These are phyloP conservation scores for Euura saliciscinereae DNA, from an alignment of 1,140 invertebrate species.

Conservation along the genomic window DNA sequence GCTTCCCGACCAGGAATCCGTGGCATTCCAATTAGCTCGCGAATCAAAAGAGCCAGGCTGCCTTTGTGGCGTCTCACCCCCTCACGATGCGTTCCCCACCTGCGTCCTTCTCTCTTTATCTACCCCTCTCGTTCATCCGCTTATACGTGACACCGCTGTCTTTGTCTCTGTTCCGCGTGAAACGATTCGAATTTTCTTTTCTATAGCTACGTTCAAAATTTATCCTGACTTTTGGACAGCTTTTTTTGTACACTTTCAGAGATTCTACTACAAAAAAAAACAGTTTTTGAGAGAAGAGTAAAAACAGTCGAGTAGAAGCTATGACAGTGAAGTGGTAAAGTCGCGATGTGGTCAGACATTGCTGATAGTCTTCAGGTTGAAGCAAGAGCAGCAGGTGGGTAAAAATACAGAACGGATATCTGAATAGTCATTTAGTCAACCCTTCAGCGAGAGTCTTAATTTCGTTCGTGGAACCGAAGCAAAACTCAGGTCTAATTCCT, in stretches of 20 bases:
- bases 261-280: background rate
- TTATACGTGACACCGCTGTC: background rate
- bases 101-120: constrained; percentile 20
- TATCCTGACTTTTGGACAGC: background rate
- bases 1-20: constrained; percentile 50
- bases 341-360: too few relatives aligned
- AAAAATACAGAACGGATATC: background rate
- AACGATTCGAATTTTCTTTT: too few relatives aligned
- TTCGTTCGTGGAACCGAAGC: background rate
- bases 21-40: constrained; percentile 61
- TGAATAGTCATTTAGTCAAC: background rate
- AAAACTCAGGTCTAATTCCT: constrained; percentile 1
- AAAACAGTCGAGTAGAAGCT: too few relatives aligned
- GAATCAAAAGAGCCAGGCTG: constrained; percentile 59
- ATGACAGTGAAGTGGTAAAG: too few relatives aligned
- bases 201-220: too few relatives aligned
- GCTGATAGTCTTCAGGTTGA: background rate
- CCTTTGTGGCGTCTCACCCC: constrained; percentile 57
- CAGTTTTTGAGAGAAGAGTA: background rate
- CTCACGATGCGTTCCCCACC: constrained; percentile 6
- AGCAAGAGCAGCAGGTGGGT: background rate
- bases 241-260: background rate
- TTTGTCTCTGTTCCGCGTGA: background rate
- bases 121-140: background rate
- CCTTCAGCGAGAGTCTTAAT: background rate